A percentile compares a stretch with the other conserved stretches of the same genome.
These are phyloP conservation scores for Paracentrotus lividus DNA, from an alignment of 53 echinoderm and acorn worm genomes.

Conservation along the genomic window DNA sequence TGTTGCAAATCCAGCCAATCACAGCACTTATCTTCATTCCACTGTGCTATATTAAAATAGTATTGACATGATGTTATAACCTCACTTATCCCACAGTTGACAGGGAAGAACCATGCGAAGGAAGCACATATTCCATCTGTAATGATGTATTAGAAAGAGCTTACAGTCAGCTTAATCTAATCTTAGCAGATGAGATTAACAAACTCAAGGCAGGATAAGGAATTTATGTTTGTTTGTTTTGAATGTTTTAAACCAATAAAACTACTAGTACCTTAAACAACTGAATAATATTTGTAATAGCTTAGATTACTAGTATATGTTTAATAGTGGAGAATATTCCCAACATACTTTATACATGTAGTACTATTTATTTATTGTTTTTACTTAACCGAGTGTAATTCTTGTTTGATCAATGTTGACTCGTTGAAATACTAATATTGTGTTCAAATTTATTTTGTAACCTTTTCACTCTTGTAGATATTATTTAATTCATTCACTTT, in stretches of 20 bases:
- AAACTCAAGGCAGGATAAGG: constrained; percentile 62
- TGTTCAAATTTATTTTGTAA: background rate
- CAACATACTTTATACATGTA: too few species aligned
- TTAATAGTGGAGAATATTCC: too few species aligned
- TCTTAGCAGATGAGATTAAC: constrained; percentile 74
- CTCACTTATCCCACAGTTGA: constrained; percentile 67
- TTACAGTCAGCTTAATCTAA: constrained; percentile 70
- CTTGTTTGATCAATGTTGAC: background rate
- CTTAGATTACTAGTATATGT: too few species aligned
- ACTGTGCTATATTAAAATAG: too few species aligned
- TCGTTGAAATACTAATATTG: background rate
- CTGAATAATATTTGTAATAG: too few species aligned
- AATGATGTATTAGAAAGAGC: constrained; percentile 78
- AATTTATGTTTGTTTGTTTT: background rate
- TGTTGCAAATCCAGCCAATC: too few species aligned
- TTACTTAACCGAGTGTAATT: background rate
- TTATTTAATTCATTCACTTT: background rate
- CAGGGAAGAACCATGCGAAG: constrained; percentile 44
- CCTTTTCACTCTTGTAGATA: background rate
- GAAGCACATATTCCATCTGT: constrained; percentile 73
- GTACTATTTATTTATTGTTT: background rate
- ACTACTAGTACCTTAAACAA: too few species aligned
- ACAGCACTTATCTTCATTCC: too few species aligned
- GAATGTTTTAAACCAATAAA: background rate
- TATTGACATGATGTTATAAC: background rate